Percentiles rank a stretch among this genome's conserved stretches.
These are phyloP conservation scores for Aphidius ervi DNA, from an alignment of 1,140 invertebrate species.

Conservation along the genomic window DNA sequence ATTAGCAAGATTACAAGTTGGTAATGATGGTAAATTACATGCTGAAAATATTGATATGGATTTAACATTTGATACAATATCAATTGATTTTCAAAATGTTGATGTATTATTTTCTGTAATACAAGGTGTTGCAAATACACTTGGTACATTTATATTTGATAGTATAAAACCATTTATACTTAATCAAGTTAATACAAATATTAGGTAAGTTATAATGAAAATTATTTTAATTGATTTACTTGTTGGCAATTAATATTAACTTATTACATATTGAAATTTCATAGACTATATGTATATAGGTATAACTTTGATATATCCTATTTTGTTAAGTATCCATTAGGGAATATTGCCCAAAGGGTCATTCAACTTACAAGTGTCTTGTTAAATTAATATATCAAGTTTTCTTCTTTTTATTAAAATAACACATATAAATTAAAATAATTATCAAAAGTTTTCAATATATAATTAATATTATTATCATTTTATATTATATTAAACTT, in stretches of 20 bases:
- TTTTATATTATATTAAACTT: too few relatives aligned
- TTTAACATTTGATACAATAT: constrained; percentile 70
- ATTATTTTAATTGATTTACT: constrained; percentile 18
- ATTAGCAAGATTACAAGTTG: constrained; percentile 64
- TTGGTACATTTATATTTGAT: constrained; percentile 78
- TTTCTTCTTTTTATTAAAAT: too few relatives aligned
- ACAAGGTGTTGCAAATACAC: constrained; percentile 73
- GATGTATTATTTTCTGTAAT: constrained; percentile 71
- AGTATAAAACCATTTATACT: constrained; percentile 80
- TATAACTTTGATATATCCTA: too few relatives aligned
- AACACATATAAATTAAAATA: too few relatives aligned
- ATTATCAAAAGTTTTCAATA: too few relatives aligned
- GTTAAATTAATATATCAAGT: too few relatives aligned
- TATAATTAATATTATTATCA: too few relatives aligned
- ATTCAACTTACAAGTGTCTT: too few relatives aligned
- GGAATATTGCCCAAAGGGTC: not conserved
- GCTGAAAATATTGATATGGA: constrained; percentile 77
- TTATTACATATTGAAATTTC: too few relatives aligned
- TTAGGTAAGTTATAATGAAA: constrained; percentile 45
- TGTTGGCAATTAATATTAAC: too few relatives aligned
- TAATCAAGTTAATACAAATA: constrained; percentile 67
- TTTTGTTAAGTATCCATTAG: not conserved
- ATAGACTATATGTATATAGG: too few relatives aligned
- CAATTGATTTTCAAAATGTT: constrained; percentile 76
- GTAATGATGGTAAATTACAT: constrained; percentile 67